Evolutionary conservation across 2,888 invertebrate species (phyloP).

Genomic region (Acheta domesticus): DNA sequence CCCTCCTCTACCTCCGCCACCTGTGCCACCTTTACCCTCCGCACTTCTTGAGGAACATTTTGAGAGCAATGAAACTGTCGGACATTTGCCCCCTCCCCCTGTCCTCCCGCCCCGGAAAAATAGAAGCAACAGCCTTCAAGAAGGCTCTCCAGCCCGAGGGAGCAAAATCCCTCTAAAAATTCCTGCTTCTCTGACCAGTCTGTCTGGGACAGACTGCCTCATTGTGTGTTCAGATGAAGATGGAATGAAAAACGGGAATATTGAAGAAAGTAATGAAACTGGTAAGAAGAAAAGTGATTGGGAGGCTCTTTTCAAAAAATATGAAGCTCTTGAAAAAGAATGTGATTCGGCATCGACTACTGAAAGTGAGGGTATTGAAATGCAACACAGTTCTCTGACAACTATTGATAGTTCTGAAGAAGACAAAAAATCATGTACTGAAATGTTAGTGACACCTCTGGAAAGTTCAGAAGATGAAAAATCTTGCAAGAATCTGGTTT

Average conservation of each 20-base stretch:
- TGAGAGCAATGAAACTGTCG: not conserved
- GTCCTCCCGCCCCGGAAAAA: not conserved
- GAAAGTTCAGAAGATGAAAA: slow-evolving; percentile 8
- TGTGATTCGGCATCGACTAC: slow-evolving; percentile 21
- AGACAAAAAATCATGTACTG: slow-evolving; percentile 18
- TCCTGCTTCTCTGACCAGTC: slow-evolving; percentile 29
- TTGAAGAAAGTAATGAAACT: slow-evolving; percentile 19
- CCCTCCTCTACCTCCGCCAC: slow-evolving; percentile 27
- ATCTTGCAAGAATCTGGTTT: not conserved
- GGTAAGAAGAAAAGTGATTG: slow-evolving; percentile 26
- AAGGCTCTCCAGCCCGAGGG: not conserved
- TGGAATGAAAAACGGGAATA: not conserved
- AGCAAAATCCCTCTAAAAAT: slow-evolving; percentile 31
- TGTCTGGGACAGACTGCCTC: slow-evolving; percentile 31
- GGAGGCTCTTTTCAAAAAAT: slow-evolving; percentile 31
- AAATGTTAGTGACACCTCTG: not conserved
- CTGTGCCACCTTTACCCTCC: slow-evolving; percentile 31
- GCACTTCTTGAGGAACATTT: slow-evolving; percentile 4
- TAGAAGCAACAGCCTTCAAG: not conserved
- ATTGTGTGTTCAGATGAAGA: slow-evolving; percentile 24
- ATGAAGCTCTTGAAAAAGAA: slow-evolving; percentile 33
- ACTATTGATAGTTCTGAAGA: slow-evolving; percentile 2
- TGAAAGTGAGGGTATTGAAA: slow-evolving; percentile 18
- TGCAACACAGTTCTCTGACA: not conserved
- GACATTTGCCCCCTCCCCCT: not conserved